phyloP scores from a whole-genome alignment of 1,140 invertebrate species.

The Brachystomella parvula region DNA sequence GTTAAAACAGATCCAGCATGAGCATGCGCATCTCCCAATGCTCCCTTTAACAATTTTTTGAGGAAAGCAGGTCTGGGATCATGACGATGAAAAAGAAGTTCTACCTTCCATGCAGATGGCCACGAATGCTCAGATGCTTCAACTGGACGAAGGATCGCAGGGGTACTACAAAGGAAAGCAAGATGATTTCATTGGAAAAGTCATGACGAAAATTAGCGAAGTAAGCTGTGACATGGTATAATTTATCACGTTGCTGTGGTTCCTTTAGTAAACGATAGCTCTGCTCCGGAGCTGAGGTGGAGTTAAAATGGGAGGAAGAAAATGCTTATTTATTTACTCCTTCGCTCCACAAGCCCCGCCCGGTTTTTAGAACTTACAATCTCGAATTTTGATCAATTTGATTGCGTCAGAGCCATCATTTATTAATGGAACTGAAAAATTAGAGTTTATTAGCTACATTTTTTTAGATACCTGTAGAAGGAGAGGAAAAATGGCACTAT shows the following conservation, averaged over 20 bases:
- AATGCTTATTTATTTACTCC: neutral
- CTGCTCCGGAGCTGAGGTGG: no score
- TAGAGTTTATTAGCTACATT: neutral
- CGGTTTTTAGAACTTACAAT: no score
- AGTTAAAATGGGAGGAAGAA: neutral
- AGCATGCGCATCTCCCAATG: neutral
- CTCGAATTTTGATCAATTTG: no score
- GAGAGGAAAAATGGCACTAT: constrained; percentile 20
- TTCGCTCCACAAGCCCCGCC: no score
- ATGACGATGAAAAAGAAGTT: constrained; percentile 14
- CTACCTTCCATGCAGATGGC: constrained; percentile 4
- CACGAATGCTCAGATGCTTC: neutral
- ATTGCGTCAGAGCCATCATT: no score
- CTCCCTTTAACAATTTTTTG: neutral
- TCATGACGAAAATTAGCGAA: constrained; percentile 19
- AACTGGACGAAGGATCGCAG: neutral
- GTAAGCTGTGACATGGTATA: constrained; percentile 12
- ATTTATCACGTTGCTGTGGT: neutral
- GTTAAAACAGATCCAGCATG: neutral
- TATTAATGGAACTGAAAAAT: no score
- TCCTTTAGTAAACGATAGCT: neutral
- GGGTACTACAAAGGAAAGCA: neutral
- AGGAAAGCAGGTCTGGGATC: constrained; percentile 27
- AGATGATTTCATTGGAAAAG: constrained; percentile 31
- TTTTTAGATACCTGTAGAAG: constrained; percentile 29